Evolutionary conservation across 2,797 vertebrate genomes (phyloP), one percentile per base, ranked within the genome.

Genomic region (Nannoperca obscura): DNA sequence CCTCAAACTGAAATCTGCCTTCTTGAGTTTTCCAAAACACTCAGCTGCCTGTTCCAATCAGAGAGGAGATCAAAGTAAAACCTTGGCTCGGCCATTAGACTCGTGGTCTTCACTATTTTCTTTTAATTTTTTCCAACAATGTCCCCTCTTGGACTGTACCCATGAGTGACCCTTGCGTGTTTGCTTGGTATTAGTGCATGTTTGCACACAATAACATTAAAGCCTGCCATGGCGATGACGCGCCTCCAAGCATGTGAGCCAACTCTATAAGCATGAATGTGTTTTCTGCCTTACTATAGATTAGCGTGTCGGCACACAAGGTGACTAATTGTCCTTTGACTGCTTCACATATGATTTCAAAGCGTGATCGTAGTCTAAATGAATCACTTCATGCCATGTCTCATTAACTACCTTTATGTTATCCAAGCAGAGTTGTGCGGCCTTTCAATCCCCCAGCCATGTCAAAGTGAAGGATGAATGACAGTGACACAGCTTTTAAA

Each of bases 11-110:
- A 91, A 91, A 86, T 81, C 74, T 60, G 66, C 78, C 76, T 66
- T 77, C 30, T 49, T 40, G 70, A 89, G 84, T 85, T 91, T 92
- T 89, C 88, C 83, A 83, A 94, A 92, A 90, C 87, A 90, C 83
- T 85, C 61, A 27, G 76, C 81, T 79, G 74, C 84, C 80, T 70
- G 71, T 80, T 86, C 75, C 71, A 85, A 83, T 88, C 70, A 83
- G 63, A 58, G 71, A 24, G 42, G 58, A 74, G 71, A 90, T 93
- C 76, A 91, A 81, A 85, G 77, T 74, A 71, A 59, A 64, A 63
- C 69, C 55, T 67, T 74, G 34, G 44, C 60, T 57, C n/a, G 0
- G 30, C 67, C 73, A 76, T 78, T 71, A 59, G 27, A 64, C 34
- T 70, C 63, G 14, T 73, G 44, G 38, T 55, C 59, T 63, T 63